Percentiles rank a stretch among this genome's conserved stretches.
These are phyloP conservation scores for Hirtodrosophila alboralis DNA, from an alignment of 2,888 invertebrate genomes.

Conservation along the genomic window DNA sequence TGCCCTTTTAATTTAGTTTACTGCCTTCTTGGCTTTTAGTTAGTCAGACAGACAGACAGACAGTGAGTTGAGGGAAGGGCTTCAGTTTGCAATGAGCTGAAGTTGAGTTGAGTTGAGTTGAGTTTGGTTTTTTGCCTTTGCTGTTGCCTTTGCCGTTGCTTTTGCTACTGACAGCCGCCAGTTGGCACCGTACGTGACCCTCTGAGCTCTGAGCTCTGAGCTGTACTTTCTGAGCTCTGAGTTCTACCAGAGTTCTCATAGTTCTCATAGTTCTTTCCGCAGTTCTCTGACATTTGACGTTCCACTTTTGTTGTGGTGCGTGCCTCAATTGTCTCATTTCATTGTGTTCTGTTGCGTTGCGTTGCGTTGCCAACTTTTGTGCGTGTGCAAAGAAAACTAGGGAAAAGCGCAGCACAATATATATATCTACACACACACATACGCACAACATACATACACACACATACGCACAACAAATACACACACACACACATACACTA, in stretches of 20 bases:
- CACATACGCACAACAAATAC: background rate
- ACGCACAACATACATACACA: slow-evolving; percentile 1
- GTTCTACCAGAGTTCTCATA: slow-evolving; percentile 10
- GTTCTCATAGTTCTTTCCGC: no score
- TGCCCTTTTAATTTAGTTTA: slow-evolving; percentile 57
- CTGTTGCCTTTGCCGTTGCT: slow-evolving; percentile 13
- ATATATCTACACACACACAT: slow-evolving; percentile 18
- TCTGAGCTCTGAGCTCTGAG: slow-evolving; percentile 23
- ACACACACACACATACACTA: slow-evolving; percentile 1
- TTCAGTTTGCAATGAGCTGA: slow-evolving; percentile 58
- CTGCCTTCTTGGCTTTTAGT: slow-evolving; percentile 46
- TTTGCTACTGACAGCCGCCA: slow-evolving; percentile 48
- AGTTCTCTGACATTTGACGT: slow-evolving; percentile 42
- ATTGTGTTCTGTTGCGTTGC: slow-evolving; percentile 15
- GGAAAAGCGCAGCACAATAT: slow-evolving; percentile 52
- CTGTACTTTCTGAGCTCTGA: slow-evolving; percentile 39
- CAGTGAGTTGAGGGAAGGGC: slow-evolving; percentile 20
- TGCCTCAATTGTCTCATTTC: slow-evolving; percentile 70
- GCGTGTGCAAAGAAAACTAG: slow-evolving; percentile 59
- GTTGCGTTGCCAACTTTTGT: slow-evolving; percentile 46
- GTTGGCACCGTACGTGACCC: slow-evolving; percentile 50
- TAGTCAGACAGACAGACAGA: slow-evolving; percentile 24
- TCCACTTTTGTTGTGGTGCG: slow-evolving; percentile 47
- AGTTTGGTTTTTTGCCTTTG: slow-evolving; percentile 15
- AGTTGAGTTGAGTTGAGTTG: slow-evolving; percentile 20